Evolutionary conservation across 2,888 invertebrate species (phyloP), one percentile per base, ranked within the genome.

Genomic region (Notodonta dromedarius): DNA sequence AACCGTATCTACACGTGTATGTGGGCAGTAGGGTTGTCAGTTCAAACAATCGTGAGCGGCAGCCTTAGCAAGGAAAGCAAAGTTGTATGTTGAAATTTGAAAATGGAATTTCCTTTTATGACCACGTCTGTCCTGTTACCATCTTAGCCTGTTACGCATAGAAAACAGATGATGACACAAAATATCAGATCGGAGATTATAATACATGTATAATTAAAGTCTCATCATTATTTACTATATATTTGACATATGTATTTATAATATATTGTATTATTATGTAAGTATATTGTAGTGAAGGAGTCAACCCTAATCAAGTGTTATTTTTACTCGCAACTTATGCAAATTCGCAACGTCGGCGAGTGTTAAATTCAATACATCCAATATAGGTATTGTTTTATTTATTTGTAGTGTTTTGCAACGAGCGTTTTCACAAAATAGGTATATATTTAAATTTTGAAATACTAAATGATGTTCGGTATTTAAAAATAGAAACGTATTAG

Each of bases 271-370:
- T 42, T 42, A 42, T 12, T 42, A 42, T 42, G 12, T 50, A 50
- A 6, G 24, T 24, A 16, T 50, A 4, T 50, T 16, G 11, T 16
- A 14, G 16, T 16, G 14, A 16, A 16, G 13, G 11, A 5, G 13
- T 32, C 52, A 52, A 32, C 52, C 52, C 52, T 52, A 52, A 3
- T 2, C 52, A 5, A 12, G 32, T 50, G 50, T 32, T 52, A 52
- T 52, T 24, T 50, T 52, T 35, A 52, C 13, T 16, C 24, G 52
- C 52, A 52, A 52, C 32, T 8, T 52, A 32, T 52, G 52, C 52
- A 32, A 52, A 52, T 32, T 13, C 7, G 4, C 32, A 32, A 1
- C 2, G 12, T 12, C 32, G 24, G 13, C 13, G 5, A 24, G 32
- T 6, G 32, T 52, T 52, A 5, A 52, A 16, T 52, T 52, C 32